Percentiles rank a stretch among this genome's conserved stretches.
Evolutionary conservation across 1,140 invertebrate species (phyloP).

Genomic region (Lucilia sericata): DNA sequence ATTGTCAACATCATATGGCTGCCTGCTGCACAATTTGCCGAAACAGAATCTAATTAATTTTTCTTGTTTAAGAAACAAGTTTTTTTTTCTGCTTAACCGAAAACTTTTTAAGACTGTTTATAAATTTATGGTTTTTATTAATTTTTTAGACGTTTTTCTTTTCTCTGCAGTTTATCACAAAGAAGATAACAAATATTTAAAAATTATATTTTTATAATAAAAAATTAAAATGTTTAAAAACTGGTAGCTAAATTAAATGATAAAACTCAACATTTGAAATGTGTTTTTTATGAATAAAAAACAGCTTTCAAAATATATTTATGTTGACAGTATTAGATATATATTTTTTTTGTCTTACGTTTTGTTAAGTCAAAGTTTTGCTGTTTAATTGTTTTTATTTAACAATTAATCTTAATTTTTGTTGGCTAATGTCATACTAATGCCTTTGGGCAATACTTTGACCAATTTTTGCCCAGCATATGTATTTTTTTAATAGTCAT

Average conservation of each 20-base stretch:
- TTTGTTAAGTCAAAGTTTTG: not conserved
- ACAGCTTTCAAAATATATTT: not conserved
- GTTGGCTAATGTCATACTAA: constrained; percentile 22
- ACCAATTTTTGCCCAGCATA: not conserved
- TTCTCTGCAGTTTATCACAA: no score
- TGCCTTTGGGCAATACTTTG: constrained; percentile 15
- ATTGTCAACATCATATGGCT: no score
- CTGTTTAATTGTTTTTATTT: not conserved
- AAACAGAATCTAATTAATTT: no score
- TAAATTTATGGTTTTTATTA: not conserved
- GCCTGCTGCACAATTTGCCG: no score
- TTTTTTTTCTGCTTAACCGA: no score
- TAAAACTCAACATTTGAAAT: not conserved
- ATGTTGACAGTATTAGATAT: not conserved
- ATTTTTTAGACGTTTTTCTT: no score
- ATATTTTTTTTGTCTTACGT: not conserved
- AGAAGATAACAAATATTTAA: no score
- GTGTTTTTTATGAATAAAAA: not conserved
- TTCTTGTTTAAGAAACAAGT: no score
- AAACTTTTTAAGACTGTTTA: no score
- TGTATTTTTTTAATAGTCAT: no score
- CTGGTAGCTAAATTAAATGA: not conserved
- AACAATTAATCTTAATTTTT: constrained; percentile 40
- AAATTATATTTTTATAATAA: not conserved
- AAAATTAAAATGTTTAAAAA: not conserved